Evolutionary conservation across 1,140 invertebrate genomes (phyloP), one percentile per base, ranked within the genome.

Genomic region (Orussus abietinus): DNA sequence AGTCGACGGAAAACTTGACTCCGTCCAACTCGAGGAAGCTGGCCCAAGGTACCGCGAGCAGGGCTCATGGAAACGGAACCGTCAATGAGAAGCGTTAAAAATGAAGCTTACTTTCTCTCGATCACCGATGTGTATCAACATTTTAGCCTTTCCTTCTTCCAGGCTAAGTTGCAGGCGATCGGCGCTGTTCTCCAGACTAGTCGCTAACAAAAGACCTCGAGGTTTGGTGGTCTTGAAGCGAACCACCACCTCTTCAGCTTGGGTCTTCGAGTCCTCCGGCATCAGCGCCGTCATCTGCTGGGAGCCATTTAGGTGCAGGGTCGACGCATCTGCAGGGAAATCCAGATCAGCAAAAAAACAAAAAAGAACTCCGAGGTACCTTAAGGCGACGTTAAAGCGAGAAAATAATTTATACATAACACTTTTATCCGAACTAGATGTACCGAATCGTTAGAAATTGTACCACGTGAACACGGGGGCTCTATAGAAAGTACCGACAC

Each of bases 241-340:
- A 12, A 98, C 72, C 15, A 86, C 77, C 20, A 98, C 77, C 62
- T 96, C 91, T 68, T 98, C 95, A 0, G 90, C 92, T 69, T 97
- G 91, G 0, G 90, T 95, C 40, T 80, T 78, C 38, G 85, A 85
- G 40, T 90, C 86, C 17, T 87, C 80, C 2, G 86, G 83, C 67
- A 94, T 76, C 10, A 83, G 77, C 7, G 92, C 81, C 13, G 83
- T 82, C 66, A 93, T 78, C 56, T 91, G 88, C 63, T 96, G 90
- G 10, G 84, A 84, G 10, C 92, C 92, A 62, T 96, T 92, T 58
- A 95, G 85, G 57, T 80, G 86, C 29, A 96, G 74, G 3, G 87
- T 95, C 7, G 88, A 83, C 11, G 92, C 87, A 64, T 93, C 92
- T 91, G 68, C 28, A 21, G 50, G 42, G 9, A 47, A 31, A 12